Conservation (phyloP, 2,888 invertebrate genomes). For the Miltochrista miniata region DNA sequence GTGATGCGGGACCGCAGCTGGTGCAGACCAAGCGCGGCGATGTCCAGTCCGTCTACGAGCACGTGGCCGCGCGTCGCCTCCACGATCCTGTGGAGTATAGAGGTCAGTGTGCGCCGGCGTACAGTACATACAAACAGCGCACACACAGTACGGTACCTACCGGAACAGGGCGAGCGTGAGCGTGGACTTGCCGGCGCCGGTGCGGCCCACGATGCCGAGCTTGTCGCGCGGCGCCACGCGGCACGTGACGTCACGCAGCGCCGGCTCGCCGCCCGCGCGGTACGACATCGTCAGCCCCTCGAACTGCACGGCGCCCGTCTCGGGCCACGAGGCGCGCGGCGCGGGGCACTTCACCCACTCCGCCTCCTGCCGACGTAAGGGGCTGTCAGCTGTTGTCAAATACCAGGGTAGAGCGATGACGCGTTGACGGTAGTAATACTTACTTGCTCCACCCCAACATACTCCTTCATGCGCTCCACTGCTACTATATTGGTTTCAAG, state of each 20-base stretch:
- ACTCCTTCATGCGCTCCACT: slow-evolving; percentile 98
- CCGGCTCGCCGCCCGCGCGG: slow-evolving; percentile 87
- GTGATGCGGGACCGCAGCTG: slow-evolving; percentile 92
- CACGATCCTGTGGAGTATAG: slow-evolving; percentile 63
- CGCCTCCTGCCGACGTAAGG: neutral
- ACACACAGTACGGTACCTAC: neutral
- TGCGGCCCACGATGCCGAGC: slow-evolving; percentile 94
- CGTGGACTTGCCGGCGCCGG: slow-evolving; percentile 96
- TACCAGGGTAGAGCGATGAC: too few species aligned
- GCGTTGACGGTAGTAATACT: slow-evolving; percentile 7
- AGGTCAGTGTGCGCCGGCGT: too few species aligned
- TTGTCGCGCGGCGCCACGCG: slow-evolving; percentile 92
- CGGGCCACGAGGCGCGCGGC: slow-evolving; percentile 3
- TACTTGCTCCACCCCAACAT: slow-evolving; percentile 91
- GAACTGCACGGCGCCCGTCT: neutral
- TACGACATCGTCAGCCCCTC: neutral
- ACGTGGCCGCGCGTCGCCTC: slow-evolving; percentile 93
- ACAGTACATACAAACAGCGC: too few species aligned
- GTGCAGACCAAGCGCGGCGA: slow-evolving; percentile 92
- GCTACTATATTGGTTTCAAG: slow-evolving; percentile 99
- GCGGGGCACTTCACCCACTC: neutral
- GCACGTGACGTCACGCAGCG: slow-evolving; percentile 91
- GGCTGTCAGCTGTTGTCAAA: too few species aligned
- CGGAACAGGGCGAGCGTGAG: slow-evolving; percentile 92
- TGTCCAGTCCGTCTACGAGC: slow-evolving; percentile 92